phyloP scores from a whole-genome alignment of 2,888 invertebrate genomes.

The Diloba caeruleocephala region DNA sequence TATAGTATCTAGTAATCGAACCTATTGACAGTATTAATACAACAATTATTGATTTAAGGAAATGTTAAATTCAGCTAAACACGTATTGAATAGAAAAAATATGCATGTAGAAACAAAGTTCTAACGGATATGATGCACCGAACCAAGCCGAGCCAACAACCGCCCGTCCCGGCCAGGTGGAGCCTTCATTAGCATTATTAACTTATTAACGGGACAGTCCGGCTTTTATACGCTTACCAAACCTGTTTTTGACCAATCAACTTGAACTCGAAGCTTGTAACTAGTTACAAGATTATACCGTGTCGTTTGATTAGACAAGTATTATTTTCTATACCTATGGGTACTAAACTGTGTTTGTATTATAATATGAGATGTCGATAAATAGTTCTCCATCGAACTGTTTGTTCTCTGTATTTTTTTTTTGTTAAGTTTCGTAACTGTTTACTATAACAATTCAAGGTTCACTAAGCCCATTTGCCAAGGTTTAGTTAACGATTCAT shows the following conservation, averaged over 20 bases:
- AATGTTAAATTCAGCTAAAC: conserved; percentile 1
- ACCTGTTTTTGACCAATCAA: conserved; percentile 67
- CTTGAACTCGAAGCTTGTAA: conserved; percentile 57
- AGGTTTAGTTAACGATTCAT: conserved; percentile 69
- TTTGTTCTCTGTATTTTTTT: conserved; percentile 60
- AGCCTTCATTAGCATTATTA: conserved; percentile 80
- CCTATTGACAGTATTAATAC: not conserved
- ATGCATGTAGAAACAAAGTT: conserved; percentile 31
- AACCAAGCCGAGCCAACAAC: conserved; percentile 31
- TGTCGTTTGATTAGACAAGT: conserved; percentile 30
- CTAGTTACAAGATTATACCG: conserved; percentile 48
- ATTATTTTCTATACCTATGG: conserved; percentile 7
- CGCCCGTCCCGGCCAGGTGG: conserved; percentile 67
- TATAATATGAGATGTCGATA: conserved; percentile 17
- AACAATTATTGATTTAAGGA: not conserved
- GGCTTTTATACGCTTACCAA: conserved; percentile 63
- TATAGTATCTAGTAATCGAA: not conserved
- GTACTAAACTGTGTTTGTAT: conserved; percentile 19
- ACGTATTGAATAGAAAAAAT: conserved; percentile 6
- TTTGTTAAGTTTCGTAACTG: conserved; percentile 69
- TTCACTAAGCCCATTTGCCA: conserved; percentile 69
- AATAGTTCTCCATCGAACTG: conserved; percentile 40
- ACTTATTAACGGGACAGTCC: conserved; percentile 80
- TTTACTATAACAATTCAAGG: conserved; percentile 73
- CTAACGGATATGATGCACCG: conserved; percentile 51